phyloP scores from a whole-genome alignment of 1,140 invertebrate genomes.

The Nautilus pompilius region DNA sequence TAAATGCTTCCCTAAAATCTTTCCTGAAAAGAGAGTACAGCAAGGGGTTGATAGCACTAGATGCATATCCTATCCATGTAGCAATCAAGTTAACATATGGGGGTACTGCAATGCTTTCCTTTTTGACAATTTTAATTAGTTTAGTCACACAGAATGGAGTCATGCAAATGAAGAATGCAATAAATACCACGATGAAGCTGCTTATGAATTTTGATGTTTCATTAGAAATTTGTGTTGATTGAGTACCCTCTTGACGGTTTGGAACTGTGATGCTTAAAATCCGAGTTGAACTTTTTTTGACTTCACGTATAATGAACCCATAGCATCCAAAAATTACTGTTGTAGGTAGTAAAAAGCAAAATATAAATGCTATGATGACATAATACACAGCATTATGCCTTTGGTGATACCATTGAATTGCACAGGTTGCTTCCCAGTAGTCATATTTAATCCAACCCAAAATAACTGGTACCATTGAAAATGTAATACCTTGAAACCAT shows the following conservation, averaged over 20 bases:
- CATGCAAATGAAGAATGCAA: constrained; percentile 51
- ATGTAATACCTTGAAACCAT: constrained; percentile 43
- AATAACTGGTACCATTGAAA: constrained; percentile 36
- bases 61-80: constrained; percentile 41
- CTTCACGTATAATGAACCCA: constrained; percentile 28
- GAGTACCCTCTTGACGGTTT: not conserved
- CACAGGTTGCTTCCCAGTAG: constrained; percentile 53
- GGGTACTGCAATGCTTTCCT: constrained; percentile 27
- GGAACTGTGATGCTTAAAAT: not conserved
- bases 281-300: constrained; percentile 13
- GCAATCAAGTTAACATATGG: constrained; percentile 39
- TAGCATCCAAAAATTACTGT: constrained; percentile 39
- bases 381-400: constrained; percentile 31
- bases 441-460: constrained; percentile 50
- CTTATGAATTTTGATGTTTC: constrained; percentile 35
- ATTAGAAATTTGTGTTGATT: constrained; percentile 9
- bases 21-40: constrained; percentile 53
- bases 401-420: constrained; percentile 49
- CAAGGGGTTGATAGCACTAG: constrained; percentile 51
- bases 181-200: constrained; percentile 47
- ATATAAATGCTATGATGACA: constrained; percentile 47
- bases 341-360: constrained; percentile 49
- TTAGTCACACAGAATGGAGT: constrained; percentile 56
- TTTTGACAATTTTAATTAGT: constrained; percentile 43
- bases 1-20: constrained; percentile 47